phyloP scores from a whole-genome alignment of 2,888 invertebrate genomes.

The Leptura quadrifasciata region DNA sequence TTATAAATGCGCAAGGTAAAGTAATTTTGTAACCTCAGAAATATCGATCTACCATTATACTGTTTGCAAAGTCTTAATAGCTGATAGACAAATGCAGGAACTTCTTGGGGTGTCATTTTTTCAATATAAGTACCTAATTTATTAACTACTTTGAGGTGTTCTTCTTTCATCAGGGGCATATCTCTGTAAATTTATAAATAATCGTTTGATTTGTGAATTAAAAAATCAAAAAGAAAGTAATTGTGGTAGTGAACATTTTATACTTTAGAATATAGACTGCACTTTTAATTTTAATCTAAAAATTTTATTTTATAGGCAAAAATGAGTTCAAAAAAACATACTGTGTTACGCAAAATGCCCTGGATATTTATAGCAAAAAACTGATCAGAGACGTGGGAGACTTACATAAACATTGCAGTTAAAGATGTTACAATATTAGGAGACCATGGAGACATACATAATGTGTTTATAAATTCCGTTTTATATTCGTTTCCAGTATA shows the following conservation, averaged over 20 bases:
- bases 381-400: too few relatives aligned
- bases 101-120: conserved; percentile 77
- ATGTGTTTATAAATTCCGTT: conserved; percentile 76
- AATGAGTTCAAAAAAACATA: too few relatives aligned
- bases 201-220: neutral
- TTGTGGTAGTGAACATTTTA: too few relatives aligned
- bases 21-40: conserved; percentile 69
- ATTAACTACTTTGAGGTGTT: conserved; percentile 79
- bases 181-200: conserved; percentile 73
- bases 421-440: conserved; percentile 78
- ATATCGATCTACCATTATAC: conserved; percentile 69
- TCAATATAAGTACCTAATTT: conserved; percentile 79
- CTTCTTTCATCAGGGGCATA: conserved; percentile 77
- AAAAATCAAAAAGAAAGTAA: too few relatives aligned
- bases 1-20: conserved; percentile 68
- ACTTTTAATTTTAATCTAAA: too few relatives aligned
- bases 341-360: too few relatives aligned
- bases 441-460: conserved; percentile 79
- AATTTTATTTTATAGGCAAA: too few relatives aligned
- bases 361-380: too few relatives aligned
- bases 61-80: conserved; percentile 77
- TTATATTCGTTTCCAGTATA: conserved; percentile 79
- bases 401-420: conserved; percentile 82
- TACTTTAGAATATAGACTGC: too few relatives aligned
- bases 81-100: conserved; percentile 82